A percentile compares a stretch with the other conserved stretches of the same genome.
Conservation (phyloP, 2,797 vertebrate species). For the Enteromius mattozi region DNA sequence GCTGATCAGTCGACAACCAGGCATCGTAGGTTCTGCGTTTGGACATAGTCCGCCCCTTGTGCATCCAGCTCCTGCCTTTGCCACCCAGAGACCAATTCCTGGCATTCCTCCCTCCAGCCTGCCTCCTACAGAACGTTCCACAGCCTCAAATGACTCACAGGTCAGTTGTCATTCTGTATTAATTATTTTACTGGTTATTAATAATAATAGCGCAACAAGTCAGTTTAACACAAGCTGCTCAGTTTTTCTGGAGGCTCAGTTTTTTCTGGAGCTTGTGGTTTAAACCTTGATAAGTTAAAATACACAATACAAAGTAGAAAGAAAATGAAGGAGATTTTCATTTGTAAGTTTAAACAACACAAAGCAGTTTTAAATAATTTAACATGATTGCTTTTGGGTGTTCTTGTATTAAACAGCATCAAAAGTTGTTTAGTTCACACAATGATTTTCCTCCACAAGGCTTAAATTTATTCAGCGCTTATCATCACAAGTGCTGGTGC, state of each 20-base stretch:
- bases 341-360: conserved; percentile 8
- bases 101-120: conserved; percentile 89
- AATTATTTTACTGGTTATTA: background rate
- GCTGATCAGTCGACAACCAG: conserved; percentile 91
- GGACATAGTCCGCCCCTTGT: conserved; percentile 97
- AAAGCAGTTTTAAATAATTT: conserved; percentile 16
- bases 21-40: conserved; percentile 91
- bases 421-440: conserved; percentile 32
- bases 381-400: conserved; percentile 36
- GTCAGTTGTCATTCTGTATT: conserved; percentile 75
- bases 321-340: background rate
- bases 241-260: background rate
- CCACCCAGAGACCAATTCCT: conserved; percentile 90
- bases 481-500: conserved; percentile 35
- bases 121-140: conserved; percentile 86
- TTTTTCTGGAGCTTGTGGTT: background rate
- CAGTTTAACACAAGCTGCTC: background rate
- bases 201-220: background rate
- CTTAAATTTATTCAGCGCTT: conserved; percentile 42
- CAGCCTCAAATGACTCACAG: conserved; percentile 90
- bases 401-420: conserved; percentile 25
- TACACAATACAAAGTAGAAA: background rate
- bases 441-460: conserved; percentile 18
- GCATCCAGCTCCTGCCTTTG: conserved; percentile 92
- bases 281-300: background rate